phyloP scores from a whole-genome alignment of 2,113 vertebrate genomes.

The Hemiscyllium ocellatum region DNA sequence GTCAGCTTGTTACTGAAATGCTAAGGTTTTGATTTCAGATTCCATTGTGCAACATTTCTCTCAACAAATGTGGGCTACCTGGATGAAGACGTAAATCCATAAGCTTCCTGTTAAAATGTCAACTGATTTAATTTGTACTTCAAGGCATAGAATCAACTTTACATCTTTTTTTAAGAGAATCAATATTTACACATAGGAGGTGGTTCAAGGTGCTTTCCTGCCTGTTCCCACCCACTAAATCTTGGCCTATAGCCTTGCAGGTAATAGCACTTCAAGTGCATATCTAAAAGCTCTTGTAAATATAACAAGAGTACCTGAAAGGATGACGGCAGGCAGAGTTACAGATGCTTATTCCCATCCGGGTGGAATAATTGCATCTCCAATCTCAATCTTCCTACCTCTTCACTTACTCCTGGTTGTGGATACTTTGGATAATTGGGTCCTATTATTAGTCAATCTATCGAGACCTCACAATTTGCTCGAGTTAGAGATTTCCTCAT shows the following conservation, averaged over 20 bases:
- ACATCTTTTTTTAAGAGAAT: not conserved
- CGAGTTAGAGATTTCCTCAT: not conserved
- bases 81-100: not conserved
- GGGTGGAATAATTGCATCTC: not conserved
- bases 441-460: not conserved
- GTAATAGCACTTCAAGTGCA: not conserved
- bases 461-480: not conserved
- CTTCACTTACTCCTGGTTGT: too few relatives aligned
- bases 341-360: not conserved
- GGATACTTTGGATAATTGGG: not conserved
- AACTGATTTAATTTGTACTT: not conserved
- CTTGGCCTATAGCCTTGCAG: not conserved
- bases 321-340: not conserved
- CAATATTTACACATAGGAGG: not conserved
- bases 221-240: not conserved
- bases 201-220: not conserved
- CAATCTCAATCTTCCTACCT: too few relatives aligned
- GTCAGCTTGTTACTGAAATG: not conserved
- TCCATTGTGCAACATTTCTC: not conserved
- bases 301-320: too few relatives aligned
- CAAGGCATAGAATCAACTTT: not conserved
- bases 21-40: not conserved
- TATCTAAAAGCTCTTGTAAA: too few relatives aligned
- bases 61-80: not conserved
- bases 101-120: not conserved